phyloP scores from a whole-genome alignment of 2,113 vertebrate genomes.

The Psilopogon haemacephalus region DNA sequence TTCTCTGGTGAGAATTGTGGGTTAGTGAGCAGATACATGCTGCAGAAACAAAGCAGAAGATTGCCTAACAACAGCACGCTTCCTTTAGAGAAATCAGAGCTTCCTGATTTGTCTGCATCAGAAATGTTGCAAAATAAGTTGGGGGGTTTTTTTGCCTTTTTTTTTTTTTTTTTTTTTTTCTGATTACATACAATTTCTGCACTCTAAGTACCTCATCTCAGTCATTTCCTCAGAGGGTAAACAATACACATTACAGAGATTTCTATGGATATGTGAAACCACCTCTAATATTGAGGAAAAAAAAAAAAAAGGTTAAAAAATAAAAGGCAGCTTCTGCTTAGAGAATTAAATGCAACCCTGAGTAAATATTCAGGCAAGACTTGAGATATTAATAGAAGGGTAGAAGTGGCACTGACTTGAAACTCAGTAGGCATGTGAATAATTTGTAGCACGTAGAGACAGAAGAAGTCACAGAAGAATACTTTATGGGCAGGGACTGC shows the following conservation, averaged over 20 bases:
- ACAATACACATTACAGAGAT: neutral
- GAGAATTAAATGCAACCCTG: neutral
- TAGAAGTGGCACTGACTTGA: conserved; percentile 8
- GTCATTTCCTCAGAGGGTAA: neutral
- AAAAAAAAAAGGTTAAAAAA: no score
- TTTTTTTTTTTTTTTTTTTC: neutral
- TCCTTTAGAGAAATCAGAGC: conserved; percentile 11
- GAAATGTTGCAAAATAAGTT: conserved; percentile 17
- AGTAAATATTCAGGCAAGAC: conserved; percentile 11
- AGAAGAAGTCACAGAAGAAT: conserved; percentile 3
- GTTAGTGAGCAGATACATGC: neutral
- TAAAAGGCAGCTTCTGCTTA: neutral
- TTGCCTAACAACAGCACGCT: conserved; percentile 30
- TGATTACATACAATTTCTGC: neutral
- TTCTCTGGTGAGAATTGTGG: conserved; percentile 13
- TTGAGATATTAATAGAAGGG: neutral
- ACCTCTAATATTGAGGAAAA: neutral
- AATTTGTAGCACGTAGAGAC: neutral
- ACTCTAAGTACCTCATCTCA: neutral
- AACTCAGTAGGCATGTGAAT: neutral
- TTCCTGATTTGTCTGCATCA: conserved; percentile 33
- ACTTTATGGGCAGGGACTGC: neutral
- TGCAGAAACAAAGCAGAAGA: conserved; percentile 30
- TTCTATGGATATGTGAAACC: neutral
- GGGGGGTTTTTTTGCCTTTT: no score